phyloP scores from a whole-genome alignment of 64 coral and sea anemone genomes.

The Montipora sp. region DNA sequence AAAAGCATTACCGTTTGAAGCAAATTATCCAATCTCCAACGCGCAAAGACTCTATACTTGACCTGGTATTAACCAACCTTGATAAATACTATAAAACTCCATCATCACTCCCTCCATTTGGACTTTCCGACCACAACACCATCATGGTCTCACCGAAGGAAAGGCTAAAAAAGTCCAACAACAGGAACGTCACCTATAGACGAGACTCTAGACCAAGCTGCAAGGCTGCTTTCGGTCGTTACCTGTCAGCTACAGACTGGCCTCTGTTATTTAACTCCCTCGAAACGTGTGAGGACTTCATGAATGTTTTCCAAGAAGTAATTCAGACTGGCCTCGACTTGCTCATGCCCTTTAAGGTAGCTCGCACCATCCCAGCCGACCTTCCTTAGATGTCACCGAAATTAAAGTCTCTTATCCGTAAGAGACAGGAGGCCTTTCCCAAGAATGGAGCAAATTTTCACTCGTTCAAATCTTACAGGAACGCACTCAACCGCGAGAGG shows the following conservation, averaged over 20 bases:
- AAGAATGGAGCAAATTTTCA: too few relatives aligned
- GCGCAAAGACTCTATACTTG: too few relatives aligned
- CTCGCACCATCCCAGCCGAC: conserved; percentile 24
- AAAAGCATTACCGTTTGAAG: too few relatives aligned
- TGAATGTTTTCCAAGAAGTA: conserved; percentile 38
- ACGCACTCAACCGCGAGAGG: too few relatives aligned
- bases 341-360: conserved; percentile 44
- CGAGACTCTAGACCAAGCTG: conserved; percentile 37
- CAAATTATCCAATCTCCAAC: too few relatives aligned
- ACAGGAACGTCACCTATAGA: conserved; percentile 20
- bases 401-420: too few relatives aligned
- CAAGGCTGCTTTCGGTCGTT: conserved; percentile 40
- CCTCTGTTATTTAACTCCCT: conserved; percentile 35
- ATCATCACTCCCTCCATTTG: conserved; percentile 25
- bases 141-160: conserved; percentile 46
- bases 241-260: conserved; percentile 9
- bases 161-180: neutral
- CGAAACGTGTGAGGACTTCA: conserved; percentile 25
- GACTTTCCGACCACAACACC: conserved; percentile 26
- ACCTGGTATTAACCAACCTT: too few relatives aligned
- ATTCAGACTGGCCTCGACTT: conserved; percentile 23
- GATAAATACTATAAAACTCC: too few relatives aligned
- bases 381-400: neutral
- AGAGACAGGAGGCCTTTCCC: too few relatives aligned
- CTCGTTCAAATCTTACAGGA: too few relatives aligned